Base-by-base conservation (phyloP, 2,888 invertebrate species). In the Thymelicus acteon region DNA sequence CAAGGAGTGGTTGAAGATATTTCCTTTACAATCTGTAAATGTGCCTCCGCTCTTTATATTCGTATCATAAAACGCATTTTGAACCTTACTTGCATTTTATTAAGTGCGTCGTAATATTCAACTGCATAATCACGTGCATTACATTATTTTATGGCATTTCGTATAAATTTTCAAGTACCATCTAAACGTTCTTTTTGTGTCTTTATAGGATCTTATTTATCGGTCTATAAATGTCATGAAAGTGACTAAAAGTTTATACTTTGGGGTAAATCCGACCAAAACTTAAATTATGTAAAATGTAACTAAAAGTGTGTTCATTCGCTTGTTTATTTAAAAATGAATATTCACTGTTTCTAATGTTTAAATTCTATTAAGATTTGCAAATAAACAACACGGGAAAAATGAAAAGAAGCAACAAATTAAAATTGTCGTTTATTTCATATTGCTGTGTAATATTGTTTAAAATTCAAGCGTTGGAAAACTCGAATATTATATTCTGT, bases 1-100 rank as follows among this genome's bases (percentile, higher is more conserved):
- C 37, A 58, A 70, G 63, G 58, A 64, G 63, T 64, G 19, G 24
- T 44, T 31, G 24, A 58, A 48, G 63, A 70, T 70, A 64, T 70
- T 58, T 69, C 19, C 63, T 24, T 40, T 40, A 63, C 63, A 63
- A 48, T 63, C 57, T 54, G 39, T 58, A 4, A 48, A 15, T 57
- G 54, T 24, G 54, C 13, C 8, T 58, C 8, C n/a, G 12, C 31
- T 39, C 52, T 62, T 57, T 62, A 68, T 61, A 19, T 0, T 15
- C 7, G 40, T 48, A 48, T 48, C 37, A 8, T 60, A 66, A 65
- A 66, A 66, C 12, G 15, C 40, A 60, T 31, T 66, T 60, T 12
- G 24, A 13, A 47, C 19, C 24, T 47, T 12, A 58, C 58, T 39
- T 58, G 58, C 58, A 31, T 57, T 31, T 39, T 58, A 58, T 39